phyloP scores from a whole-genome alignment of 2,797 vertebrate species.

The Myotis myotis region DNA sequence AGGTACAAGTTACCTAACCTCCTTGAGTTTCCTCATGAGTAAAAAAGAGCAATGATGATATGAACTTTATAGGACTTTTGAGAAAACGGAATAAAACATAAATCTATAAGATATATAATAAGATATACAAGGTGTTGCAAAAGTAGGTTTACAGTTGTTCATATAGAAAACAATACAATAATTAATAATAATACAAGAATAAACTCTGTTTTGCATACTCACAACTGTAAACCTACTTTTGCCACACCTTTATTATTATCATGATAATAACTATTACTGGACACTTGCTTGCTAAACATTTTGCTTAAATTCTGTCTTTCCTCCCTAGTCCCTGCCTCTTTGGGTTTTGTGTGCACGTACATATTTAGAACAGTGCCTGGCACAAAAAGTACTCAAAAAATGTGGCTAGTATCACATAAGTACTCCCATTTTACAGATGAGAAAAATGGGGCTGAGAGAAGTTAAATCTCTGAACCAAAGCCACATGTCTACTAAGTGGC shows the following conservation, averaged over 20 bases:
- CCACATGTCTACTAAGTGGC: neutral
- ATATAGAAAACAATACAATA: neutral
- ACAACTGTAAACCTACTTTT: neutral
- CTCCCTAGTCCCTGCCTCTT: neutral
- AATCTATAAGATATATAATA: neutral
- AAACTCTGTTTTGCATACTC: neutral
- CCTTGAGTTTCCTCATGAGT: neutral
- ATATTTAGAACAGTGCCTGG: neutral
- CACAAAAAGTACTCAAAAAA: neutral
- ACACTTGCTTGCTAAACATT: neutral
- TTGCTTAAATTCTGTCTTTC: neutral
- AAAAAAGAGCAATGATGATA: neutral
- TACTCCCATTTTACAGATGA: neutral
- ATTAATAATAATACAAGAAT: neutral
- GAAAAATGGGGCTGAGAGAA: neutral
- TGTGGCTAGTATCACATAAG: neutral
- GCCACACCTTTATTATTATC: neutral
- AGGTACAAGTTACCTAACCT: neutral
- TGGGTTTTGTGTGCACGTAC: neutral
- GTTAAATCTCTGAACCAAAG: neutral
- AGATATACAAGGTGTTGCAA: neutral
- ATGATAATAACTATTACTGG: neutral
- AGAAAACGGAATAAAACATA: constrained; percentile 17
- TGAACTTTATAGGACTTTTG: neutral
- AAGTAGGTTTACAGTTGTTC: neutral